Conservation (phyloP, 2,888 invertebrate genomes). For the Ennomos quercinarius region DNA sequence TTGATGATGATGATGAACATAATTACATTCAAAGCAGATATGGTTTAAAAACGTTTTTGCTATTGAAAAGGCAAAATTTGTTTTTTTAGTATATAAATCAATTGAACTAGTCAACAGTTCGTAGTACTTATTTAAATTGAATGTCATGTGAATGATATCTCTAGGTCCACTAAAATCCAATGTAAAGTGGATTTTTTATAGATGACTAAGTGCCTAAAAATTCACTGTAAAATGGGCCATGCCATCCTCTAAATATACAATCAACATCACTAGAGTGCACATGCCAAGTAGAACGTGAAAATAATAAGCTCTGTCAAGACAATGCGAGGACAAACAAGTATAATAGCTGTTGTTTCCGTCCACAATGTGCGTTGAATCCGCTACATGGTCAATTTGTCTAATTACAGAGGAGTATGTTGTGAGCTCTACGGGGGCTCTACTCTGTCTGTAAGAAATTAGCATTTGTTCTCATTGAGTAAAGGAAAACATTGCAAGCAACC, state of each 20-base stretch:
- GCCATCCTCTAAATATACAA: too few species aligned
- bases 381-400: slow-evolving; percentile 28
- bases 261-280: not conserved
- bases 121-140: too few species aligned
- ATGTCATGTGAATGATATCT: slow-evolving; percentile 14
- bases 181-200: too few species aligned
- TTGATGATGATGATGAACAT: too few species aligned
- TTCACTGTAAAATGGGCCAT: too few species aligned
- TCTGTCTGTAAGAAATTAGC: slow-evolving; percentile 16
- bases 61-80: too few species aligned
- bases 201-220: too few species aligned
- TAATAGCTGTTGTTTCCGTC: slow-evolving; percentile 25
- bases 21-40: too few species aligned
- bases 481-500: slow-evolving; percentile 18
- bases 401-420: slow-evolving; percentile 12
- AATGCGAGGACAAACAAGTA: slow-evolving; percentile 35
- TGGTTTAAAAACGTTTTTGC: too few species aligned
- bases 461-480: slow-evolving; percentile 19
- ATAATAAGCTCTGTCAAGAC: slow-evolving; percentile 37
- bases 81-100: too few species aligned
- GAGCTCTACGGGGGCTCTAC: slow-evolving; percentile 13
- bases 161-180: too few species aligned
- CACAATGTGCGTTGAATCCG: slow-evolving; percentile 26
- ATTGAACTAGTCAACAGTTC: too few species aligned
- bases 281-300: slow-evolving; percentile 21